These are phyloP conservation scores for Plecturocebus donacophilus DNA, from an alignment of 2,113 vertebrate genomes.

Conservation along the genomic window DNA sequence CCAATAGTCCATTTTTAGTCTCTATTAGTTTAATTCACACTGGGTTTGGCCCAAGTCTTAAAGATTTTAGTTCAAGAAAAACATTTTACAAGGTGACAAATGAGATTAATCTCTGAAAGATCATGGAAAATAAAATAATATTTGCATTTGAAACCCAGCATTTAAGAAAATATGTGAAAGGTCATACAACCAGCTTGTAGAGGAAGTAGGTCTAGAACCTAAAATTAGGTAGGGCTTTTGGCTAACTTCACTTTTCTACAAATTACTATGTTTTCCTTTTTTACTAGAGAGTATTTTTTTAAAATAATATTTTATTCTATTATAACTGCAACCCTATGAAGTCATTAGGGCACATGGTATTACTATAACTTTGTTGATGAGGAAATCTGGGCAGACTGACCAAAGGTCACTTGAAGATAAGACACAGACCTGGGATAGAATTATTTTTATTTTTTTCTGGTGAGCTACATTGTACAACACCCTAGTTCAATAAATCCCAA, in stretches of 20 bases:
- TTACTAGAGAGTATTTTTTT: neutral
- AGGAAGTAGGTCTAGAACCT: neutral
- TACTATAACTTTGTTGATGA: neutral
- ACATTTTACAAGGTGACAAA: constrained; percentile 70
- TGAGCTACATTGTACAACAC: neutral
- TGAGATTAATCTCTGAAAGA: constrained; percentile 57
- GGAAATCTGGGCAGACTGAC: neutral
- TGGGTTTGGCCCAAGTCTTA: constrained; percentile 67
- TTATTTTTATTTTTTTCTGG: neutral
- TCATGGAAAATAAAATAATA: constrained; percentile 56
- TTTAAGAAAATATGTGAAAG: constrained; percentile 40
- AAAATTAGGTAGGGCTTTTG: neutral
- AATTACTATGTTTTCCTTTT: neutral
- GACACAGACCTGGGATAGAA: neutral
- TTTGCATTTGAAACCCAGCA: constrained; percentile 47
- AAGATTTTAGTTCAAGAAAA: constrained; percentile 66
- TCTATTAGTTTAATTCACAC: constrained; percentile 67
- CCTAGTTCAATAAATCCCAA: neutral
- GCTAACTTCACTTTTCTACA: neutral
- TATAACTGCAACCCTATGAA: neutral
- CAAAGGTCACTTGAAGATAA: neutral
- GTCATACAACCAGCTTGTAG: neutral
- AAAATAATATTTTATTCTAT: neutral
- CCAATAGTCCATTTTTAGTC: constrained; percentile 43
- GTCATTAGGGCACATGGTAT: neutral